phyloP scores from a whole-genome alignment of 2,797 vertebrate species.

The Myotis vivesi region DNA sequence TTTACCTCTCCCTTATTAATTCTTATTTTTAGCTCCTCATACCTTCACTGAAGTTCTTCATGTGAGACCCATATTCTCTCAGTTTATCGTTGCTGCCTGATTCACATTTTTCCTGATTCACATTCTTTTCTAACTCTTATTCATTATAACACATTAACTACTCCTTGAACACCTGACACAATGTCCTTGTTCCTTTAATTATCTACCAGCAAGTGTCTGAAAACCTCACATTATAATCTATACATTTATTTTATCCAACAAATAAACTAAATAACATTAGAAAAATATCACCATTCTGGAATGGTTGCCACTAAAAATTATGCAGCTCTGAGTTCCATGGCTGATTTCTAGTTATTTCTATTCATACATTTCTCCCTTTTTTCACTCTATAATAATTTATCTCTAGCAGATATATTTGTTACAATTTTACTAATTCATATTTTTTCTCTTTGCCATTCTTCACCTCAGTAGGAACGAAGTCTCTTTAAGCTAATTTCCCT shows the following conservation, averaged over 20 bases:
- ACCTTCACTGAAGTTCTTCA: neutral
- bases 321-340: neutral
- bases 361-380: neutral
- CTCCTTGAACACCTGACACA: neutral
- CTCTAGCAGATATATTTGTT: neutral
- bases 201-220: neutral
- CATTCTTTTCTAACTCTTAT: neutral
- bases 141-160: neutral
- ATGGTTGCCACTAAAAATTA: neutral
- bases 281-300: neutral
- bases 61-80: neutral
- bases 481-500: neutral
- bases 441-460: neutral
- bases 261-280: neutral
- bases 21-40: neutral
- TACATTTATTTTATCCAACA: neutral
- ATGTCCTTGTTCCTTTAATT: too few relatives aligned
- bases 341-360: neutral
- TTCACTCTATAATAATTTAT: neutral
- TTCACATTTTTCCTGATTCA: neutral
- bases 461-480: neutral
- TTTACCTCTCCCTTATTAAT: neutral
- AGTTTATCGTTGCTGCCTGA: neutral
- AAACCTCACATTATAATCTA: neutral
- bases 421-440: neutral